Evolutionary conservation across 1,140 invertebrate species (phyloP).

Genomic region (Ericerus pela): DNA sequence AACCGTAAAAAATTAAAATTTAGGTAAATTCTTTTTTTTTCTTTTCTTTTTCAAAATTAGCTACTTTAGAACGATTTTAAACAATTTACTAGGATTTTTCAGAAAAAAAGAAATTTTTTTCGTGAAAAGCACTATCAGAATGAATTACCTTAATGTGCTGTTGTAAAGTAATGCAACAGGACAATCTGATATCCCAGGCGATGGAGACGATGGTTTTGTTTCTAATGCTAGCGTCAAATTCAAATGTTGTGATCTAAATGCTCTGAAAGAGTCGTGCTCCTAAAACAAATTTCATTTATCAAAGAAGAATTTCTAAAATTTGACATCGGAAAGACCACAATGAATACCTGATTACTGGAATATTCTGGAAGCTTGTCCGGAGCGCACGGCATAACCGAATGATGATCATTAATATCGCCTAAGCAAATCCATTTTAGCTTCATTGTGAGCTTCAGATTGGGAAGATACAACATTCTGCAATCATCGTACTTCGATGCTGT

Average conservation of each 20-base stretch:
- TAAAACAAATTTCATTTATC: constrained; percentile 26
- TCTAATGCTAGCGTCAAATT: constrained; percentile 80
- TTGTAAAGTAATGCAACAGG: constrained; percentile 76
- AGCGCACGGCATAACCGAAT: constrained; percentile 89
- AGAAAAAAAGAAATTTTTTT: background rate
- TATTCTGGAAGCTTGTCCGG: constrained; percentile 94
- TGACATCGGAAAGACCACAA: background rate
- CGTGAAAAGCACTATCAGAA: background rate
- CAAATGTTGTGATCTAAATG: constrained; percentile 86
- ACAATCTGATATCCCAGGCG: constrained; percentile 43
- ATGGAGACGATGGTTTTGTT: constrained; percentile 50
- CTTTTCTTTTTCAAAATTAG: no score
- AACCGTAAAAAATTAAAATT: no score
- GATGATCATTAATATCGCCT: constrained; percentile 88
- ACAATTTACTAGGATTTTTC: no score
- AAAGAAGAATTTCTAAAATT: background rate
- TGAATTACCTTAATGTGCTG: constrained; percentile 53
- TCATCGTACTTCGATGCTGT: constrained; percentile 99
- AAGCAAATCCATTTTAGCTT: constrained; percentile 76
- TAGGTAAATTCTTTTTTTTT: no score
- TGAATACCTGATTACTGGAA: constrained; percentile 69
- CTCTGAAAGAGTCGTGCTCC: constrained; percentile 72
- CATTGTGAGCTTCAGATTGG: constrained; percentile 68
- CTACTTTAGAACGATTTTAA: no score
- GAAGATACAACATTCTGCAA: constrained; percentile 77